phyloP scores from a whole-genome alignment of 2,797 vertebrate genomes.

The Aplochiton taeniatus region DNA sequence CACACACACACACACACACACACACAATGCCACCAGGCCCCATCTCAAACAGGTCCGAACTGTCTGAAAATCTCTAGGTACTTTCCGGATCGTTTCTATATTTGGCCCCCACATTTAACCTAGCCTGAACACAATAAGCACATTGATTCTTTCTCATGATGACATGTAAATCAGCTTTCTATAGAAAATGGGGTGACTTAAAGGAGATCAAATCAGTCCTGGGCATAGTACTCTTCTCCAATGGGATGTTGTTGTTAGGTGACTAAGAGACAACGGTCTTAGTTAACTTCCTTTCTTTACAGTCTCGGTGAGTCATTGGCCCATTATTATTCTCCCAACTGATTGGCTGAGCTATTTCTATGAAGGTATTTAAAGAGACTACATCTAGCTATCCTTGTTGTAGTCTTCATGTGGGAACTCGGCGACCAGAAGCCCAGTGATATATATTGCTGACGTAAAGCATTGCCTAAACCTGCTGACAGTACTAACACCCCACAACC shows the following conservation, averaged over 20 bases:
- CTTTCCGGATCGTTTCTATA: too few relatives aligned
- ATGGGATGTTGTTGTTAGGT: slow-evolving; percentile 50
- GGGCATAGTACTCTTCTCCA: slow-evolving; percentile 25
- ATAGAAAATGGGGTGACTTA: too few relatives aligned
- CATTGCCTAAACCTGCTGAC: too few relatives aligned
- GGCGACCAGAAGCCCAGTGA: background rate
- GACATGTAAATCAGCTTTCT: too few relatives aligned
- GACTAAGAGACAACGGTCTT: slow-evolving; percentile 31
- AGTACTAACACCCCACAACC: too few relatives aligned
- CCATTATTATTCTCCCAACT: slow-evolving; percentile 24
- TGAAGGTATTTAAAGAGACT: slow-evolving; percentile 60
- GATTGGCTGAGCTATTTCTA: slow-evolving; percentile 66
- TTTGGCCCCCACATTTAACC: too few relatives aligned
- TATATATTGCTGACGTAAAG: background rate
- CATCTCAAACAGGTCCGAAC: too few relatives aligned
- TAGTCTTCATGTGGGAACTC: background rate
- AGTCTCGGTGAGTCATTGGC: slow-evolving; percentile 29
- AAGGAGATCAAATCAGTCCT: too few relatives aligned
- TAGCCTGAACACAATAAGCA: too few relatives aligned
- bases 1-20: background rate
- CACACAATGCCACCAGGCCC: background rate
- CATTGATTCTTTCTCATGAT: too few relatives aligned
- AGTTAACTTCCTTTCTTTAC: slow-evolving; percentile 22
- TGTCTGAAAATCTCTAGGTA: too few relatives aligned
- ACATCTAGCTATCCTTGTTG: slow-evolving; percentile 17